These are phyloP conservation scores for Chalcis sispes DNA, from an alignment of 2,888 invertebrate species.

Conservation along the genomic window DNA sequence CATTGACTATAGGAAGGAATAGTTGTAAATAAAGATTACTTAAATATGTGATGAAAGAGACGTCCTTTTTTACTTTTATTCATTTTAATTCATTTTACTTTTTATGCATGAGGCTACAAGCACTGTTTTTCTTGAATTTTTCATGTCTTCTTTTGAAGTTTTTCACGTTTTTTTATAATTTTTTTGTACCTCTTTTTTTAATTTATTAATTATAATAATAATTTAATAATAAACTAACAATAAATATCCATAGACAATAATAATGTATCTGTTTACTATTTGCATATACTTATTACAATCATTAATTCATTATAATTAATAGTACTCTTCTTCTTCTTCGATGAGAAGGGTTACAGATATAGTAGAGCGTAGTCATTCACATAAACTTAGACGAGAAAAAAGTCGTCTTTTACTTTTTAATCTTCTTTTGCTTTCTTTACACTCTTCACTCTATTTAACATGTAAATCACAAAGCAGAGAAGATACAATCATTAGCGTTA, in stretches of 20 bases:
- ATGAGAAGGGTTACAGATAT: conserved; percentile 62
- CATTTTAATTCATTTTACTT: conserved; percentile 39
- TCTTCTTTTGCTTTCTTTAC: conserved; percentile 38
- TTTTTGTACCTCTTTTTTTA: conserved; percentile 50
- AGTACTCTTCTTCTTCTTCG: conserved; percentile 58
- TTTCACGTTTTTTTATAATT: conserved; percentile 50
- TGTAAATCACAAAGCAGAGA: conserved; percentile 70
- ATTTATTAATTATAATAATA: conserved; percentile 58
- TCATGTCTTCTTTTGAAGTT: conserved; percentile 33
- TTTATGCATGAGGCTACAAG: conserved; percentile 62
- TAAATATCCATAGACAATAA: conserved; percentile 67
- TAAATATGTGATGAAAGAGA: conserved; percentile 29
- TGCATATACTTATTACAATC: conserved; percentile 66
- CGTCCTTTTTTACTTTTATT: conserved; percentile 19
- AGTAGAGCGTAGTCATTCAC: conserved; percentile 66
- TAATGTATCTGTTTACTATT: conserved; percentile 64
- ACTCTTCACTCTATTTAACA: conserved; percentile 58
- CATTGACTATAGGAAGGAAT: too few species aligned
- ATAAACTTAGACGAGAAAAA: conserved; percentile 60
- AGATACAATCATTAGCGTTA: conserved; percentile 64
- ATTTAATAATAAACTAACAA: conserved; percentile 67
- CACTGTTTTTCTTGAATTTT: conserved; percentile 53
- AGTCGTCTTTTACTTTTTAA: conserved; percentile 54
- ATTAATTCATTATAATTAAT: conserved; percentile 62
- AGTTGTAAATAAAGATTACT: conserved; percentile 26